Percentiles rank a stretch among this genome's conserved stretches.
Evolutionary conservation across 1,140 invertebrate species (phyloP).

Genomic region (Schlechtendalia chinensis): DNA sequence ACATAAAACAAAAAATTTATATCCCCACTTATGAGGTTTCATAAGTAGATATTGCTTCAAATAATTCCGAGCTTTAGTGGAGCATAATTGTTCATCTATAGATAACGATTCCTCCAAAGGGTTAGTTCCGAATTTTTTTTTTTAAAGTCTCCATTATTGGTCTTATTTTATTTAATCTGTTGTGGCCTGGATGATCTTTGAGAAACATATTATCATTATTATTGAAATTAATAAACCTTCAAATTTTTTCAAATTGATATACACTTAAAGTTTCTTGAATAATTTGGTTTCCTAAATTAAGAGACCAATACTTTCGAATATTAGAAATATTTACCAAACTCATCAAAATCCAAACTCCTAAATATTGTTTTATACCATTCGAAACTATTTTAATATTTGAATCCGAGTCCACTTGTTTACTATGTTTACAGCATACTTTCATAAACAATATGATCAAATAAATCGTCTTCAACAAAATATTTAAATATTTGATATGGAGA

Average conservation of each 20-base stretch:
- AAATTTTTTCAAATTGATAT: neutral
- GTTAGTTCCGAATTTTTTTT: neutral
- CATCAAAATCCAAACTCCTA: neutral
- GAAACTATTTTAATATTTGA: neutral
- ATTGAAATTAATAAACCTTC: neutral
- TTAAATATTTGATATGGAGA: neutral
- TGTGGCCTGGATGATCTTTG: neutral
- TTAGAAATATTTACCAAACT: neutral
- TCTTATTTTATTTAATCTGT: slow-evolving; percentile 1
- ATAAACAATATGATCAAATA: neutral
- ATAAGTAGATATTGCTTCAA: neutral
- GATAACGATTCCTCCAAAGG: neutral
- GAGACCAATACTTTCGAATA: neutral
- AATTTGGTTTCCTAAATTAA: too few species aligned
- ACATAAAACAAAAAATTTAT: slow-evolving; percentile 55
- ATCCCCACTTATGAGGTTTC: slow-evolving; percentile 3
- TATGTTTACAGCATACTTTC: neutral
- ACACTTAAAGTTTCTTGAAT: neutral
- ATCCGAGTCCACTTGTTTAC: neutral
- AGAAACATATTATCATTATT: neutral
- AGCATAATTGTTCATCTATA: neutral
- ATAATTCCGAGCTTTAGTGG: neutral
- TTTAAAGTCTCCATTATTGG: neutral
- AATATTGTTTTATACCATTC: neutral
- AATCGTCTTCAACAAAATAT: neutral